Evolutionary conservation across 1,140 invertebrate species (phyloP).

Genomic region (Microplitis mediator): DNA sequence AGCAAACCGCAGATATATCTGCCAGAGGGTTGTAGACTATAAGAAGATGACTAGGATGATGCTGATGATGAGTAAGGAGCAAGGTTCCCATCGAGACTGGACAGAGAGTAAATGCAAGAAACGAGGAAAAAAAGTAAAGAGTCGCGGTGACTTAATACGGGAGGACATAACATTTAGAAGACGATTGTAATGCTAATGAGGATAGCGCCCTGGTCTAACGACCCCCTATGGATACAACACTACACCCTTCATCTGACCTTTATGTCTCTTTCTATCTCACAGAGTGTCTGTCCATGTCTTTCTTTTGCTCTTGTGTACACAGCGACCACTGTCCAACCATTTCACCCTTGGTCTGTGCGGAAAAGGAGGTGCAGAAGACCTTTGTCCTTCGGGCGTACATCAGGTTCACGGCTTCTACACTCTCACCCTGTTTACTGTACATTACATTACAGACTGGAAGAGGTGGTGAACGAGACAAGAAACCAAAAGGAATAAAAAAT

Average conservation of each 20-base stretch:
- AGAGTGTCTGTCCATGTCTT: no score
- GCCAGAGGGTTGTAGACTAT: neutral
- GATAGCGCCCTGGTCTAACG: slow-evolving; percentile 27
- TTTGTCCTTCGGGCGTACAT: slow-evolving; percentile 18
- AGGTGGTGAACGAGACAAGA: slow-evolving; percentile 4
- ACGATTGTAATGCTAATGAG: slow-evolving; percentile 31
- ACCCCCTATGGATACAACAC: slow-evolving; percentile 22
- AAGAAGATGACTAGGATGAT: neutral
- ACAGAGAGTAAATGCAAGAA: neutral
- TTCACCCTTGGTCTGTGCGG: slow-evolving; percentile 2
- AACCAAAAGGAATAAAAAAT: neutral
- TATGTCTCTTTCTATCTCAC: slow-evolving; percentile 9
- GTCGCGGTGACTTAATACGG: slow-evolving; percentile 32
- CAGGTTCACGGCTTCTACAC: slow-evolving; percentile 56
- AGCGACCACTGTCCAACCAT: slow-evolving; percentile 2
- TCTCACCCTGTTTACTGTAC: slow-evolving; percentile 25
- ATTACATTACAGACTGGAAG: no score
- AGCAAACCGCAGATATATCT: slow-evolving; percentile 16
- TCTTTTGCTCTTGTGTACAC: slow-evolving; percentile 19
- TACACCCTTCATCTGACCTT: slow-evolving; percentile 3
- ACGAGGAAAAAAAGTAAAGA: slow-evolving; percentile 25
- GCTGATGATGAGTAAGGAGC: neutral
- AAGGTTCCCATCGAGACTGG: neutral
- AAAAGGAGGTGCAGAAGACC: slow-evolving; percentile 19
- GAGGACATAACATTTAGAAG: slow-evolving; percentile 32